Evolutionary conservation across 2,797 vertebrate genomes (phyloP).

Genomic region (Momotus momota): DNA sequence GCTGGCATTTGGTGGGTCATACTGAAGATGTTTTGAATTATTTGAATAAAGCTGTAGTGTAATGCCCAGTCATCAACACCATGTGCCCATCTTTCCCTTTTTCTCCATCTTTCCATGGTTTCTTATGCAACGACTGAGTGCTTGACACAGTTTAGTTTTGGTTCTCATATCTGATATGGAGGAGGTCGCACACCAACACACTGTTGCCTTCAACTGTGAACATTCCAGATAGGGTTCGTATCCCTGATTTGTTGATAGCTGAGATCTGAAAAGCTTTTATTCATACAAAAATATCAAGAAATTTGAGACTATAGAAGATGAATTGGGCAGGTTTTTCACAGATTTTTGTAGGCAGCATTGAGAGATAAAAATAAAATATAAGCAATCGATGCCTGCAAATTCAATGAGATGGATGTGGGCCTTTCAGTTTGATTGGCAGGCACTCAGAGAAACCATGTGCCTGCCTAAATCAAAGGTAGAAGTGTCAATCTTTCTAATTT

Average conservation of each 20-base stretch:
- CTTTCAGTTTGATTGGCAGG: background rate
- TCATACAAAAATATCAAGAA: background rate
- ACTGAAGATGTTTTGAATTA: background rate
- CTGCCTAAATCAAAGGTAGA: background rate
- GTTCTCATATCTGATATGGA: background rate
- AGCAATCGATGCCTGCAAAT: background rate
- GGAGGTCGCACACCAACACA: background rate
- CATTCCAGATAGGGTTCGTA: background rate
- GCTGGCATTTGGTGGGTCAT: background rate
- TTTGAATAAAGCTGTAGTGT: constrained; percentile 23
- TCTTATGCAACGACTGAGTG: background rate
- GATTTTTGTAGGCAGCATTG: background rate
- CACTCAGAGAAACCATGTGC: background rate
- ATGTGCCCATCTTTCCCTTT: background rate
- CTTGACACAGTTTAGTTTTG: background rate
- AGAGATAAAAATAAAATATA: background rate
- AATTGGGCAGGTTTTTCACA: background rate
- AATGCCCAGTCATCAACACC: background rate
- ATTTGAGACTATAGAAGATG: background rate
- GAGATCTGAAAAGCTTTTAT: background rate
- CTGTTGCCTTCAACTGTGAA: background rate
- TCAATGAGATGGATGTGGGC: background rate
- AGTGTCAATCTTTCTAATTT: background rate
- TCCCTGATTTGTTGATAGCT: background rate
- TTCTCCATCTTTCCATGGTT: background rate